Evolutionary conservation across 1,140 invertebrate genomes (phyloP).

Genomic region (Drosophila ficusphila): DNA sequence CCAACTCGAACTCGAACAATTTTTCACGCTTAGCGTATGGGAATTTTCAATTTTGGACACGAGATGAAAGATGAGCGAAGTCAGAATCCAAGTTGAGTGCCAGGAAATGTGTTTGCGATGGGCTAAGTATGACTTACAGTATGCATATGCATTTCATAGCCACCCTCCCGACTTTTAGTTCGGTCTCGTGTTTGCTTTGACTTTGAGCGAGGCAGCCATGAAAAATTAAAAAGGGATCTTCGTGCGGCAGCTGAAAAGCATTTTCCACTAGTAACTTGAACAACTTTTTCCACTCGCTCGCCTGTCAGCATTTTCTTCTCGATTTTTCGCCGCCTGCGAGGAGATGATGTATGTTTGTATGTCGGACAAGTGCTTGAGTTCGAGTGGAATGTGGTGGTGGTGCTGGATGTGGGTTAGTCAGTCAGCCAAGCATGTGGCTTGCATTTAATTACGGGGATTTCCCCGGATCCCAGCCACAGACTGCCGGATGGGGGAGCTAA

Average conservation of each 20-base stretch:
- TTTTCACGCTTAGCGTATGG: conserved; percentile 74
- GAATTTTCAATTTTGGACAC: conserved; percentile 54
- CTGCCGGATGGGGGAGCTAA: conserved; percentile 19
- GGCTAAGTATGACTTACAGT: conserved; percentile 66
- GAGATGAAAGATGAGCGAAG: conserved; percentile 42
- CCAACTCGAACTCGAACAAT: conserved; percentile 58
- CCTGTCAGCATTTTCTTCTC: conserved; percentile 34
- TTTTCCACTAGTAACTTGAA: conserved; percentile 70
- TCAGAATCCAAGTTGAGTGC: conserved; percentile 26
- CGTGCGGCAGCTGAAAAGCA: conserved; percentile 71
- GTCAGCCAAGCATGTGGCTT: conserved; percentile 44
- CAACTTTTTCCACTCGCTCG: conserved; percentile 55
- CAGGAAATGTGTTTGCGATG: conserved; percentile 74
- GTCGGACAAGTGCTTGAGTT: conserved; percentile 40
- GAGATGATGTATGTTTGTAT: too few relatives aligned
- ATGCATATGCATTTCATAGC: conserved; percentile 43
- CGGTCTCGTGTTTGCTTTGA: conserved; percentile 59
- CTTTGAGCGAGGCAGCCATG: conserved; percentile 65
- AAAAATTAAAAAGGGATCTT: conserved; percentile 80
- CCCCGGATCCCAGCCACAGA: not conserved
- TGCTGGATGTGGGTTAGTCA: conserved; percentile 28
- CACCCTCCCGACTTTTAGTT: conserved; percentile 12
- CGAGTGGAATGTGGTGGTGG: conserved; percentile 18
- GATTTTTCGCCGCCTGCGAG: conserved; percentile 21
- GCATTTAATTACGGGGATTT: conserved; percentile 49